Percentiles rank a stretch among this genome's conserved stretches.
phyloP scores from a whole-genome alignment of 2,888 invertebrate species.

The Noctua janthina region DNA sequence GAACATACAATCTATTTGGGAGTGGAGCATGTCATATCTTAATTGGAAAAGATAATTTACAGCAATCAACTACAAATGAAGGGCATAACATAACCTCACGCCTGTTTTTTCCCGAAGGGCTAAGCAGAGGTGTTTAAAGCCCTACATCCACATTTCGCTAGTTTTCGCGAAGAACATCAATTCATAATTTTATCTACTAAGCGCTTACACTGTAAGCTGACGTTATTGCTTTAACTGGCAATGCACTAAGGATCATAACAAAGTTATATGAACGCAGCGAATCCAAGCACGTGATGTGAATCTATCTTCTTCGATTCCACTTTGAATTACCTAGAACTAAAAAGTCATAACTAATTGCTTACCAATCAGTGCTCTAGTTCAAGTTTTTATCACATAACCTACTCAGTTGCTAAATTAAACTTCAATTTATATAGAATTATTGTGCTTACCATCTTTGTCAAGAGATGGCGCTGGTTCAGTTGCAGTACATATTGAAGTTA shows the following conservation, averaged over 20 bases:
- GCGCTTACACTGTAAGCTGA: background rate
- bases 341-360: background rate
- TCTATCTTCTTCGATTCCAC: background rate
- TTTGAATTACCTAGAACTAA: background rate
- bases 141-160: background rate
- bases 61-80: background rate
- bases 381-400: background rate
- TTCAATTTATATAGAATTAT: background rate
- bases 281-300: background rate
- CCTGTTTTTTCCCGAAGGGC: background rate
- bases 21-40: constrained; percentile 2
- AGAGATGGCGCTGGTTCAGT: background rate
- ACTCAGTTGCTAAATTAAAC: background rate
- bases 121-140: background rate
- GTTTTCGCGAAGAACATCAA: background rate
- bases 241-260: too few relatives aligned
- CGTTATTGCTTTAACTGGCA: background rate
- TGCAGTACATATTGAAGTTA: background rate
- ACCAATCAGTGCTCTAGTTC: background rate
- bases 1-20: background rate
- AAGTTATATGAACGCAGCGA: background rate
- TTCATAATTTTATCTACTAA: background rate
- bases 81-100: background rate
- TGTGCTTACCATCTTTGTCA: background rate
- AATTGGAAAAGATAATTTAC: background rate